Evolutionary conservation across 2,888 invertebrate genomes (phyloP), one percentile per base, ranked within the genome.

Genomic region (Catotricha subobsoleta): DNA sequence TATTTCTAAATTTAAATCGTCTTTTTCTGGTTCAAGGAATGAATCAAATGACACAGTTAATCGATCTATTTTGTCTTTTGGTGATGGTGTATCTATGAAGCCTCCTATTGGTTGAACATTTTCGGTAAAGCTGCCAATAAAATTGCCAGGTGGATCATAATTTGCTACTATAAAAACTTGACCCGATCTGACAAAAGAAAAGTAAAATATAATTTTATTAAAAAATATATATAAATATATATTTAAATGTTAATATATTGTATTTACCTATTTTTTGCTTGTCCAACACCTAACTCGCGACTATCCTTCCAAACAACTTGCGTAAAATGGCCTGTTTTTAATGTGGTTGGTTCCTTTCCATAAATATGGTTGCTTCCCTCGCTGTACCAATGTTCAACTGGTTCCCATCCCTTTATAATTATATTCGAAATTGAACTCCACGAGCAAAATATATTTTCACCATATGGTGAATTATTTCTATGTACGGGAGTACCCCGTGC

Each of bases 141-240:
- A 78, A 59, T 91, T 91, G 5, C 90, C 91, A 0, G 88, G 80
- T 0, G 91, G 91, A 49, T 72, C 74, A 59, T 91, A 91, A 60
- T 87, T 81, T 28, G 81, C 84, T 1, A 91, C 90, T 0, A 90
- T 86, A 54, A 80, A 83, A 42, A 82, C 69, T 50, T 77, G 76
- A 0, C 81, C 86, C 44, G 78, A 76, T 41, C 72, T 71, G 43
- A 81, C 41, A 80, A 68, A 49, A 76, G n/a, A n/a, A n/a, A n/a
- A n/a, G n/a, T n/a, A n/a, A n/a, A n/a, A n/a, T n/a, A n/a, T n/a
- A n/a, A n/a, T n/a, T n/a, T n/a, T n/a, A n/a, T n/a, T n/a, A n/a
- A n/a, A 25, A 25, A 7, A 25, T 7, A 25, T 7, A 25, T 25
- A 25, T 25, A 25, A 25, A 25, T 25, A 7, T 25, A 25, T 25